Evolutionary conservation across 2,888 invertebrate genomes (phyloP), one percentile per base, ranked within the genome.

Genomic region (Autographa pulchrina): DNA sequence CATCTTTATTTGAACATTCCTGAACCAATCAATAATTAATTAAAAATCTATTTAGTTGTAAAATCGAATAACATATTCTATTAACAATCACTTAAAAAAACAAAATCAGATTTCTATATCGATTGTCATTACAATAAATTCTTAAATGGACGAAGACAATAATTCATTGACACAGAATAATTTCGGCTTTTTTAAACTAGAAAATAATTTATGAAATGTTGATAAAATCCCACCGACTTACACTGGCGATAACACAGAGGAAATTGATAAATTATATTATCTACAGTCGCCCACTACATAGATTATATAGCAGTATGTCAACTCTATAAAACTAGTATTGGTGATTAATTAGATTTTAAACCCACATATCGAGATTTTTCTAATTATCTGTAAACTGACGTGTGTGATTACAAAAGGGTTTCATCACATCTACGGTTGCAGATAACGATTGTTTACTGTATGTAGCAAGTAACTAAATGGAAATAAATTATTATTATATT

Each of bases 221-320:
- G 82, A 82, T 86, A 83, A 87, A 80, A 74, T 74, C 78, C 76
- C 80, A 85, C 85, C 80, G 80, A 77, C 83, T 88, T 82, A 87
- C 85, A 82, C 81, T 69, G 11, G 14, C 59, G 82, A 85, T 84
- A 84, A 84, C 80, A 83, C 76, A 65, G 78, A 76, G 75, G 80
- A 84, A 81, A 84, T 69, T 82, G 81, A 89, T 90, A 89, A 87
- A 90, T 88, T 85, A 87, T 82, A 77, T 84, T 86, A 84, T 86
- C 82, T 81, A 31, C 8, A 5, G 38, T 63, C 77, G 69, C 81
- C 79, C 79, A 85, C 83, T 43, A 60, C n/a, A 67, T 0, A 85
- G 85, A 79, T 81, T 71, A 75, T 69, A 60, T 66, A 75, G 74
- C 81, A 83, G 85, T 74, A 85, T 72, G 73, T 77, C 76, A 74